phyloP scores from a whole-genome alignment of 2,888 invertebrate species.

The Ypsolopha sequella region DNA sequence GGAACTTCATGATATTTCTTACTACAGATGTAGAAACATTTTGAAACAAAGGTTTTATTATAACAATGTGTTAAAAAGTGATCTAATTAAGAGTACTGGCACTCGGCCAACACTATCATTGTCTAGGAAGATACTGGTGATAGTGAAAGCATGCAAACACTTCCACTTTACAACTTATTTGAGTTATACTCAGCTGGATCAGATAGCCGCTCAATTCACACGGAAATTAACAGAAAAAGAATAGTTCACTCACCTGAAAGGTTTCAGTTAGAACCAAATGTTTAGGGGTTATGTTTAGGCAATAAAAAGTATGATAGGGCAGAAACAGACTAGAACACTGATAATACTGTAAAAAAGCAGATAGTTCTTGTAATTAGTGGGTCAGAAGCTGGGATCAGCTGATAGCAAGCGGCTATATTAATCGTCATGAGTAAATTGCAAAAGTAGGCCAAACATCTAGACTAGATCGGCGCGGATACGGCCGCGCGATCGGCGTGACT shows the following conservation, averaged over 20 bases:
- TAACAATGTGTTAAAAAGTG: slow-evolving; percentile 17
- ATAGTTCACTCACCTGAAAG: not conserved
- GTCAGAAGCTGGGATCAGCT: slow-evolving; percentile 56
- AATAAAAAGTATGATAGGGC: not conserved
- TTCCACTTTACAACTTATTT: not conserved
- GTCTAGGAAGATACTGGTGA: slow-evolving; percentile 4
- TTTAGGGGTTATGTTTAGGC: not conserved
- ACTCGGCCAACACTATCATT: slow-evolving; percentile 36
- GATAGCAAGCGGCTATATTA: slow-evolving; percentile 63
- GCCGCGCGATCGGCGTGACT: slow-evolving; percentile 21
- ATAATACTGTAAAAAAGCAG: slow-evolving; percentile 11
- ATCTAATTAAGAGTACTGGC: slow-evolving; percentile 50
- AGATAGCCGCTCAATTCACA: not conserved
- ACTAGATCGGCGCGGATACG: slow-evolving; percentile 34
- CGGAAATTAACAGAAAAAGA: not conserved
- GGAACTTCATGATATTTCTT: too few relatives aligned
- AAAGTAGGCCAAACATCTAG: slow-evolving; percentile 66
- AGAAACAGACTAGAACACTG: not conserved
- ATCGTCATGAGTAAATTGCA: slow-evolving; percentile 52
- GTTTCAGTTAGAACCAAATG: not conserved
- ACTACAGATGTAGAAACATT: not conserved
- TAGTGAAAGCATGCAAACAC: slow-evolving; percentile 10
- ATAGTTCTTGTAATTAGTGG: slow-evolving; percentile 28
- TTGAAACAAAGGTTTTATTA: not conserved
- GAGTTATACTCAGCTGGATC: not conserved